A percentile compares a stretch with the other conserved stretches of the same genome.
Conservation (phyloP, 2,888 invertebrate species). For the Meganola albula region DNA sequence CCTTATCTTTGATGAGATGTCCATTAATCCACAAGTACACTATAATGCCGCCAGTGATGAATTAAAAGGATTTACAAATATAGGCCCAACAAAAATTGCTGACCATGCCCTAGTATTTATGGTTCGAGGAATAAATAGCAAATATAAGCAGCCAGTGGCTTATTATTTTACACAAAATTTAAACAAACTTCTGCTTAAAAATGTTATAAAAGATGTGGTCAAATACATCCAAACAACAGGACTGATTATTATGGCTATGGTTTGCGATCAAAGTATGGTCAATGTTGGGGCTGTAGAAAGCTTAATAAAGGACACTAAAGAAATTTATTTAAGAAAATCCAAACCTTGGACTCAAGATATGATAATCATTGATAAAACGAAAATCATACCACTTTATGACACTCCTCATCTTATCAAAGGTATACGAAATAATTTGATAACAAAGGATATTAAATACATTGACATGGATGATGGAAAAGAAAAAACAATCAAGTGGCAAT, state of each 20-base stretch:
- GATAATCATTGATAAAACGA: constrained; percentile 9
- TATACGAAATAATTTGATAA: constrained; percentile 6
- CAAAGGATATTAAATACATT: constrained; percentile 6
- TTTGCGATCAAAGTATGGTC: constrained; percentile 28
- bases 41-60: neutral
- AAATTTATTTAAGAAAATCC: constrained; percentile 8
- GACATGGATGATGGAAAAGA: neutral
- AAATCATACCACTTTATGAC: constrained; percentile 14
- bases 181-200: constrained; percentile 20
- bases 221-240: constrained; percentile 11
- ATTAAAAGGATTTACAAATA: neutral
- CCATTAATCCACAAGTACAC: constrained; percentile 2
- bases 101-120: constrained; percentile 1
- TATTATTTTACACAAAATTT: constrained; percentile 26
- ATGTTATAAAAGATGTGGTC: constrained; percentile 17
- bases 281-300: constrained; percentile 25
- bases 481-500: constrained; percentile 8
- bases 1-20: constrained; percentile 7
- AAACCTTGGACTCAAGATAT: constrained; percentile 18
- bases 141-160: neutral
- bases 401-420: constrained; percentile 7
- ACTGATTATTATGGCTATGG: constrained; percentile 16
- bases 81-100: neutral
- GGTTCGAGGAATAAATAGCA: neutral
- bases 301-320: constrained; percentile 20